Evolutionary conservation across 2,797 vertebrate species (phyloP).

Genomic region (Moxostoma hubbsi): DNA sequence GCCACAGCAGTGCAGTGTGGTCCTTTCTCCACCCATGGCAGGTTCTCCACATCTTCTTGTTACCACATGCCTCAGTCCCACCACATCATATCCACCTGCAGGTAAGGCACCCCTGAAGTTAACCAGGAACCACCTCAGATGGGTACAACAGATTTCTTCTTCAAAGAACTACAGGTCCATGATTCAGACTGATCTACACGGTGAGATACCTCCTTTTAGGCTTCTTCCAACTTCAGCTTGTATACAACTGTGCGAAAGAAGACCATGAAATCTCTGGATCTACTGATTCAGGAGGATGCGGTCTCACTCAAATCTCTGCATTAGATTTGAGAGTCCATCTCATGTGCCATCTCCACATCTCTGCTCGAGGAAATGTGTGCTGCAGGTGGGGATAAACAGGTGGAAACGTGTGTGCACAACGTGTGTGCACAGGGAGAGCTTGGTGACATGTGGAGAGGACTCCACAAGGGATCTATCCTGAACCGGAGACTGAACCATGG

Average conservation of each 20-base stretch:
- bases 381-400: slow-evolving; percentile 35
- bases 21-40: slow-evolving; percentile 75
- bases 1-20: slow-evolving; percentile 72
- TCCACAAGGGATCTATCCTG: slow-evolving; percentile 73
- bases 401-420: slow-evolving; percentile 41
- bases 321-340: slow-evolving; percentile 34
- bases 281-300: not conserved
- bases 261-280: too few relatives aligned
- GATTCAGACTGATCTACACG: not conserved
- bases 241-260: not conserved
- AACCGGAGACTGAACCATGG: slow-evolving; percentile 68
- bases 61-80: slow-evolving; percentile 55
- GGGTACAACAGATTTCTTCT: not conserved
- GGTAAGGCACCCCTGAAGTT: not conserved
- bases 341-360: slow-evolving; percentile 50
- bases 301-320: not conserved
- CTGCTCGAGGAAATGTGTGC: slow-evolving; percentile 53
- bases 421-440: slow-evolving; percentile 44
- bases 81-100: slow-evolving; percentile 35
- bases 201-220: not conserved
- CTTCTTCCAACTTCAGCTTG: not conserved
- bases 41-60: slow-evolving; percentile 70
- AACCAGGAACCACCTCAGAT: slow-evolving; percentile 2
- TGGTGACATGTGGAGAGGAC: slow-evolving; percentile 67
- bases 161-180: not conserved